Conservation (phyloP, 2,797 vertebrate species). For the Phalanger gymnotis region DNA sequence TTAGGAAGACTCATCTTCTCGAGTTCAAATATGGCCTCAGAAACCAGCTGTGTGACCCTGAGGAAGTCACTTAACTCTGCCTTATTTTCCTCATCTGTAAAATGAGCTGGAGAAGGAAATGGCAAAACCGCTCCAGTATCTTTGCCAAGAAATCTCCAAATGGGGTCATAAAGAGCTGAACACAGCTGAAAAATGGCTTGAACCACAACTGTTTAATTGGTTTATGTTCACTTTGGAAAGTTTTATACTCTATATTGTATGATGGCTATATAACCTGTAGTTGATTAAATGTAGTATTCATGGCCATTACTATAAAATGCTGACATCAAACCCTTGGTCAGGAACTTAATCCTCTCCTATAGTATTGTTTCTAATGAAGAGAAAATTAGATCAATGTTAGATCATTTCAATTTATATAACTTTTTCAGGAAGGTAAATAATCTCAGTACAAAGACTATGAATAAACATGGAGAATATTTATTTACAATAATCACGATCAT, state of each 20-base stretch:
- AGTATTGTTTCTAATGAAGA: conserved; percentile 27
- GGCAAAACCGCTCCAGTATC: not conserved
- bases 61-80: too few relatives aligned
- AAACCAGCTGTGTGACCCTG: not conserved
- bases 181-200: too few relatives aligned
- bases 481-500: too few relatives aligned
- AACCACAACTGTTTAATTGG: not conserved
- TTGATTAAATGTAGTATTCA: conserved; percentile 28
- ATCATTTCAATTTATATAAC: conserved; percentile 23
- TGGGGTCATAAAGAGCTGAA: too few relatives aligned
- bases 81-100: not conserved
- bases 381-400: conserved; percentile 17
- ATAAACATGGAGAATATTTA: too few relatives aligned
- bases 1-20: not conserved
- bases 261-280: not conserved
- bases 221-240: conserved; percentile 21
- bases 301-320: conserved; percentile 40
- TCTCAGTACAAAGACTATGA: not conserved
- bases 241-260: conserved; percentile 8
- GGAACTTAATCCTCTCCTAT: not conserved
- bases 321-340: not conserved
- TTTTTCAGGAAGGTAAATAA: conserved; percentile 21
- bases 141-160: not conserved
- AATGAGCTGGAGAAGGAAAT: not conserved
- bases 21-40: too few relatives aligned